phyloP scores from a whole-genome alignment of 2,797 vertebrate genomes.

The Perdix hodgsoniae region DNA sequence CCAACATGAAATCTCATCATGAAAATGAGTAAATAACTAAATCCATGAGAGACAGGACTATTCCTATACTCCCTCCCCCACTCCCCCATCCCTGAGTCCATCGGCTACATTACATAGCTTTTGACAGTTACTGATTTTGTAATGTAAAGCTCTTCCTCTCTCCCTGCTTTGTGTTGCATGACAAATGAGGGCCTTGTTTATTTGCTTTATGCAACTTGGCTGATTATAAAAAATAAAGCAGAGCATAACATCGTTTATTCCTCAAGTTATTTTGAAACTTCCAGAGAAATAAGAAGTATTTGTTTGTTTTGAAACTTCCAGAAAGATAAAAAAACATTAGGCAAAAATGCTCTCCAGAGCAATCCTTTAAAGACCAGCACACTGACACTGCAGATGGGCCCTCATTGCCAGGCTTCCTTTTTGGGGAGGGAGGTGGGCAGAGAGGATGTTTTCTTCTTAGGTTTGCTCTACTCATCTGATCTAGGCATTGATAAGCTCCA shows the following conservation, averaged over 20 bases:
- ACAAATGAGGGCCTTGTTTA: constrained; percentile 3
- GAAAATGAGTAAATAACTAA: neutral
- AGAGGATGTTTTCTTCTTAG: constrained; percentile 67
- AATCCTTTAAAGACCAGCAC: constrained; percentile 57
- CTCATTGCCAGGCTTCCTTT: constrained; percentile 56
- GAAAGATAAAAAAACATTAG: constrained; percentile 48
- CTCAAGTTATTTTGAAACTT: constrained; percentile 45
- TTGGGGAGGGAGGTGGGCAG: constrained; percentile 28
- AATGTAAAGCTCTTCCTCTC: neutral
- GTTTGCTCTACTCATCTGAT: constrained; percentile 41
- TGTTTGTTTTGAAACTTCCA: constrained; percentile 56
- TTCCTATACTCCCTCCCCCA: neutral
- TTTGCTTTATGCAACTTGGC: neutral
- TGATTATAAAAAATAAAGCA: neutral
- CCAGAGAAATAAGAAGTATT: constrained; percentile 31
- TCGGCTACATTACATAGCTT: neutral
- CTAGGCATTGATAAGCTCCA: constrained; percentile 62
- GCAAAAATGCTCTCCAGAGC: constrained; percentile 52
- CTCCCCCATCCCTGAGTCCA: neutral
- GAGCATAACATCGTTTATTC: neutral
- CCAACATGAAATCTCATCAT: neutral
- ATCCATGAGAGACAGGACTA: neutral
- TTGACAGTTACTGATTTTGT: neutral
- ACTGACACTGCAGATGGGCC: constrained; percentile 23
- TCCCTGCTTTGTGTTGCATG: neutral